Evolutionary conservation across 2,888 invertebrate species (phyloP), one percentile per base, ranked within the genome.

Genomic region (Leucoma salicis): DNA sequence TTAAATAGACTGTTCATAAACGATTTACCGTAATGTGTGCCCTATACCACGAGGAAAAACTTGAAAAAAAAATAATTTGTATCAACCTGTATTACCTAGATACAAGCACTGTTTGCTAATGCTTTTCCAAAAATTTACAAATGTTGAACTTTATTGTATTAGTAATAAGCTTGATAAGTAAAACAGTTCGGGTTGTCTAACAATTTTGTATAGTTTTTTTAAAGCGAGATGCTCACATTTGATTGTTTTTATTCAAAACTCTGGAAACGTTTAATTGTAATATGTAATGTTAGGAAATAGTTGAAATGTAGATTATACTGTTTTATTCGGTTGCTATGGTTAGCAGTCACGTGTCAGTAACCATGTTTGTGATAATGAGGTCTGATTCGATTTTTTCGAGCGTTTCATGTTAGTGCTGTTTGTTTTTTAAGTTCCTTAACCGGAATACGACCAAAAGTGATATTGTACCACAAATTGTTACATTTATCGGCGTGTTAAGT

Each of bases 191-290:
- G 15, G n/a, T 7, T n/a, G 10, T 41, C 14, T 13, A 35, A 12
- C 11, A 31, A 35, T 35, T 37, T 41, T 32, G 41, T 33, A 53
- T 33, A 52, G 63, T 57, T 64, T 34, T 66, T 62, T 63, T 58
- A 60, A 70, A 70, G 70, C 55, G 66, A 74, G 76, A 78, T 78
- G 69, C 57, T 70, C 66, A 73, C 76, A 78, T 82, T 71, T 71
- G 78, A 85, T 86, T 83, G 85, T 85, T 83, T 85, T 79, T 79
- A 82, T 74, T 73, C 82, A 81, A 74, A 75, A 71, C 69, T 58
- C 66, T 81, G 80, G 78, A 82, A 83, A 80, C 78, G 78, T 82
- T 82, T 85, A 84, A 86, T 84, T 83, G 76, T 74, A 70, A 70
- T 74, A 66, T 54, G 70, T 65, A 66, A 67, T 72, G 71, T 66